Percentiles rank a stretch among this genome's conserved stretches.
Conservation (phyloP, 1,140 invertebrate genomes). For the Ganaspis sp. region DNA sequence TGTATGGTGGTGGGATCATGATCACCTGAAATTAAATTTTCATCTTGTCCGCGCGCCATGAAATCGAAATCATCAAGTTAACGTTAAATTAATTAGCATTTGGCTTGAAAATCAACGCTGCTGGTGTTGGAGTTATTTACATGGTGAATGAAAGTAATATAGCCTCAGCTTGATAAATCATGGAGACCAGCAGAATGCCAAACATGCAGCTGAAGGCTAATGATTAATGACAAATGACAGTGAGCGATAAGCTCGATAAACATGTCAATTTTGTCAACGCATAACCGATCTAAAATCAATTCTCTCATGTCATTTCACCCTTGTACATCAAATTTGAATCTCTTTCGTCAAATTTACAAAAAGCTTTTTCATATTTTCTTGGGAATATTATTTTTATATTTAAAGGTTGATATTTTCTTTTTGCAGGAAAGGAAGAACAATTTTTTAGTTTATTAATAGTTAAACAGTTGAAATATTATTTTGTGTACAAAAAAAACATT, state of each 20-base stretch:
- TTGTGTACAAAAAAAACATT: too few species aligned
- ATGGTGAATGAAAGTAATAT: constrained; percentile 4
- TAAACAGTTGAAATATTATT: too few species aligned
- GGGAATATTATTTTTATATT: too few species aligned
- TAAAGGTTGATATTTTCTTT: too few species aligned
- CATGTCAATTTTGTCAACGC: background rate
- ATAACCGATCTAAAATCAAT: background rate
- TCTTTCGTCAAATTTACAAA: too few species aligned
- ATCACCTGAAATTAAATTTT: constrained; percentile 4
- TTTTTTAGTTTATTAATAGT: too few species aligned
- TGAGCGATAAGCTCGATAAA: background rate
- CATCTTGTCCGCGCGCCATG: background rate
- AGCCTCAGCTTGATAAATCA: constrained; percentile 21
- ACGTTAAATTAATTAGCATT: constrained; percentile 17
- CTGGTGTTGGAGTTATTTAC: background rate
- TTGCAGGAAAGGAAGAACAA: too few species aligned
- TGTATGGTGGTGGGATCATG: background rate
- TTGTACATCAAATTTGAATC: too few species aligned
- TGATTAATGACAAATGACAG: constrained; percentile 17
- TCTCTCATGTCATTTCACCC: constrained; percentile 2
- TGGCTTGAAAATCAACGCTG: background rate
- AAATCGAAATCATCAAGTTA: constrained; percentile 22
- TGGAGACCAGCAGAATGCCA: background rate
- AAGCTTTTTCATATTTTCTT: too few species aligned
- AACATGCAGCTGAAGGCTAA: background rate